Evolutionary conservation across 2,113 vertebrate genomes (phyloP).

Genomic region (Charadrius vociferus): DNA sequence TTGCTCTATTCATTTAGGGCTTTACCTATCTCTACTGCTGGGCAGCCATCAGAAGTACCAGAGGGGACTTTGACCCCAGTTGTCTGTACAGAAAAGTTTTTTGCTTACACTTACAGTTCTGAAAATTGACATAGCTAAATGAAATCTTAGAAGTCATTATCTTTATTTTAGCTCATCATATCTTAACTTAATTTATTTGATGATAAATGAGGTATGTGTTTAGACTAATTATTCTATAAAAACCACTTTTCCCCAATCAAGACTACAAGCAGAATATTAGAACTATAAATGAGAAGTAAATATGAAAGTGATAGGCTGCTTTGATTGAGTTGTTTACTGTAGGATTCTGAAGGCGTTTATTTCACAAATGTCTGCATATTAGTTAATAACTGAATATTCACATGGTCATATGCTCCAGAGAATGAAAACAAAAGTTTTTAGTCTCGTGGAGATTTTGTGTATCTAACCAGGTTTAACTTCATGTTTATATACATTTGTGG

Average conservation of each 20-base stretch:
- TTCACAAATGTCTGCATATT: not conserved
- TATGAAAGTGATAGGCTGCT: not conserved
- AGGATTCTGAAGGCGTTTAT: not conserved
- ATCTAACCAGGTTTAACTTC: not conserved
- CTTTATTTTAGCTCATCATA: not conserved
- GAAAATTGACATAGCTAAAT: not conserved
- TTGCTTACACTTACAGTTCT: not conserved
- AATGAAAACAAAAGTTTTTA: not conserved
- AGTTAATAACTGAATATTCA: not conserved
- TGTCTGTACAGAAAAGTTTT: not conserved
- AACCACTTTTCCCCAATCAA: not conserved
- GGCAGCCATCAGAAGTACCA: not conserved
- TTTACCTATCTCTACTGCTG: not conserved
- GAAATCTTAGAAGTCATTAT: not conserved
- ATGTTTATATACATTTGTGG: not conserved
- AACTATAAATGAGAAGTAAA: not conserved
- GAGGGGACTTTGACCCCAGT: not conserved
- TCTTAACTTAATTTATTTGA: not conserved
- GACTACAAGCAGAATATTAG: not conserved
- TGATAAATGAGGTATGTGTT: not conserved
- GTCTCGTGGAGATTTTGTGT: not conserved
- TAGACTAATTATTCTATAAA: slow-evolving; percentile 2
- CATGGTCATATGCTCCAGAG: not conserved
- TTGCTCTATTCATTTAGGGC: not conserved
- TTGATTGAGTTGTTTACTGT: slow-evolving; percentile 10